Evolutionary conservation across 2,113 vertebrate genomes (phyloP), one percentile per base, ranked within the genome.

Genomic region (Melanerpes formicivorus): DNA sequence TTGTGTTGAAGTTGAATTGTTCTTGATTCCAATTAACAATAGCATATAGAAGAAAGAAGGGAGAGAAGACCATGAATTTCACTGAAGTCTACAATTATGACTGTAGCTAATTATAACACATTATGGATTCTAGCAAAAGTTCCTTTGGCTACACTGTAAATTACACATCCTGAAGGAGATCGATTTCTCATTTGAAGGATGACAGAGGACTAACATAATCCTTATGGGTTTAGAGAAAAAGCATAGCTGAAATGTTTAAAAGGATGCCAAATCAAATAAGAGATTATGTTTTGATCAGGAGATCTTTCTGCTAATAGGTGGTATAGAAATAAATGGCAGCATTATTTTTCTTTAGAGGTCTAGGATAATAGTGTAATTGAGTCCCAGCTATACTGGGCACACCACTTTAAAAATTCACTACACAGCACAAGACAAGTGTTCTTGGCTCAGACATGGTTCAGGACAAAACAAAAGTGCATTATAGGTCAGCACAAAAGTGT

Each of bases 381-480:
- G 48, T 75, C 22, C 4, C 80, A 86, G 44, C 46, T 90, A 69
- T 18, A 48, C 30, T 15, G 37, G 48, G 44, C 44, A 71, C 17
- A 26, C 1, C 1, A 86, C 62, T 78, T 85, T 62, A 95, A 88
- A 95, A 90, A 83, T 88, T 72, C 82, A 91, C 84, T 78, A 76
- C 5, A 5, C 54, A 86, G 85, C 69, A 94, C 66, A 93, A 34
- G 56, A 71, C 62, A 81, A 86, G 34, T 67, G 55, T 62, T 91
- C 48, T 75, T 88, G 62, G 73, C 72, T 86, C 37, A 23, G 11
- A 67, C 37, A n/a, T 5, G 16, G 74, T 54, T 55, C 75, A 85
- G 69, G 60, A 67, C 62, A 74, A 88, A 93, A 40, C 58, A 75
- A 46, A 70, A 93, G 34, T 1, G 0, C 37, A 16, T 2, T 79